Evolutionary conservation across 2,113 vertebrate genomes (phyloP), one percentile per base, ranked within the genome.

Genomic region (Alosa alosa): DNA sequence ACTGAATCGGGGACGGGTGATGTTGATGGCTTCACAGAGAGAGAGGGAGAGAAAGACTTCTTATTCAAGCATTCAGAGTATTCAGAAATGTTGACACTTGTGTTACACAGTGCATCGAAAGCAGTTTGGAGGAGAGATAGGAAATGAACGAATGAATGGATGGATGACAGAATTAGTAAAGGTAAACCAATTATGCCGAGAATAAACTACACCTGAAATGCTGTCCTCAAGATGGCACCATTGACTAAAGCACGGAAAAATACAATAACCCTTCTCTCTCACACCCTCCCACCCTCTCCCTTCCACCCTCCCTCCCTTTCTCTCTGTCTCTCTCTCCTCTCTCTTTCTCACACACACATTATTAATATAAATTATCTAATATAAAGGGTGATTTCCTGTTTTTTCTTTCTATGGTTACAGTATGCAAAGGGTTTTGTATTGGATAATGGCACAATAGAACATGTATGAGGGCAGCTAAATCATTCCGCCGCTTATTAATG

Each of bases 1-100:
- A 41, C 94, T 94, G 94, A 97, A 97, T 87, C 93, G 92, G 46
- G 97, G 91, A 1, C 95, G 95, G 46, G 94, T 96, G 87, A 98
- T 95, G 86, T 90, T 93, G 91, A 97, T 55, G 90, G 89, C 96
- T 97, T 93, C 25, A 86, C 1, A 85, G 72, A 78, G 86, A 72
- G 47, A 36, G 85, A 60, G 13, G 45, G 68, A 78, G 72, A 78
- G 31, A 7, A 7, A 68, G 60, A 68, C 55, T 2, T 13, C 41
- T 41, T 20, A 45, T 44, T 15, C 45, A 49, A 46, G 31, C 78
- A 84, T 31, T 72, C n/a, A 39, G 31, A 39, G 72, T 78, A 78
- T 78, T 36, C 8, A 6, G 39, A 36, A 0, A 13, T 25, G 11
- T 72, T 31, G n/a, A 36, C 64, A 72, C 64, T 72, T 25, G 31